phyloP scores from a whole-genome alignment of 2,797 vertebrate species.

The Pipistrellus nathusii region DNA sequence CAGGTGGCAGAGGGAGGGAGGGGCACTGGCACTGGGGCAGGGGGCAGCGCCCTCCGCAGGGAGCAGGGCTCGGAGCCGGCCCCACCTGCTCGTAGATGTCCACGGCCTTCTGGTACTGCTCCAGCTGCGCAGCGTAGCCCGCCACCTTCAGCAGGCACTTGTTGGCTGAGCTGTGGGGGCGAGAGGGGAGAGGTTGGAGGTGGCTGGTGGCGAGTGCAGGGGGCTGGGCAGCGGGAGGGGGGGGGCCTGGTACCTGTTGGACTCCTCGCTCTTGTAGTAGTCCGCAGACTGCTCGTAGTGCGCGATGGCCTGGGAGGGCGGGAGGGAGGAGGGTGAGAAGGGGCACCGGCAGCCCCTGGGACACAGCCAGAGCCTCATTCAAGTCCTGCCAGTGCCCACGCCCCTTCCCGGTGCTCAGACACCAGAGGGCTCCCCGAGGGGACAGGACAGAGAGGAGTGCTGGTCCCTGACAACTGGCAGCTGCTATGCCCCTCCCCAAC shows the following conservation, averaged over 20 bases:
- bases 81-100: constrained; percentile 97
- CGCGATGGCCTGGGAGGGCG: constrained; percentile 91
- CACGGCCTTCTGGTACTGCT: constrained; percentile 95
- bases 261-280: constrained; percentile 97
- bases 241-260: constrained; percentile 90
- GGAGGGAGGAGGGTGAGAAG: fast-evolving
- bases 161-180: constrained; percentile 91
- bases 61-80: fast-evolving
- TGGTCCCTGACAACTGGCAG: background rate
- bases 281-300: constrained; percentile 97
- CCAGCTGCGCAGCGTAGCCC: constrained; percentile 94
- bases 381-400: background rate
- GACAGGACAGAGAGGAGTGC: background rate
- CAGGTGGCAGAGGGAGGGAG: background rate
- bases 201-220: fast-evolving
- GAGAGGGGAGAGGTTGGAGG: constrained; percentile 11
- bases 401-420: background rate
- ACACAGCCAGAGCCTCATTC: background rate
- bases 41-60: background rate
- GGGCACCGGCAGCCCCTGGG: background rate
- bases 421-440: background rate
- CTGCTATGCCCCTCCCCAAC: no score
- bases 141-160: constrained; percentile 98
- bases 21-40: background rate
- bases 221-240: background rate